phyloP scores from a whole-genome alignment of 2,888 invertebrate genomes.

The Antheraea assamensis region DNA sequence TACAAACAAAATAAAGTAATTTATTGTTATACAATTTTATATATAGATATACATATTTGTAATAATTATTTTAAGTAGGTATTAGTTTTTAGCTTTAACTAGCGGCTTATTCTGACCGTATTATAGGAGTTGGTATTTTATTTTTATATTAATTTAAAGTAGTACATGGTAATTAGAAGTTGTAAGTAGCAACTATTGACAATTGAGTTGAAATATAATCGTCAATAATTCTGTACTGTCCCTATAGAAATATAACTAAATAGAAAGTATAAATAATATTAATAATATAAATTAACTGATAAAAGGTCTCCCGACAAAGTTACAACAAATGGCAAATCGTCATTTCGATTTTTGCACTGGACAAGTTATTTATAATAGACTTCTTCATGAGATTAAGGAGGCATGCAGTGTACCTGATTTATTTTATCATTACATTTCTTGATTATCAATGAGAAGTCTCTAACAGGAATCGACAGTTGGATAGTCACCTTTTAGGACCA shows the following conservation, averaged over 20 bases:
- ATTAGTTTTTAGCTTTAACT: not conserved
- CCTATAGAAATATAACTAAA: too few species aligned
- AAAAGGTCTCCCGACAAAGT: too few species aligned
- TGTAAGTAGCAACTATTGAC: too few species aligned
- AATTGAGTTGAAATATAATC: too few species aligned
- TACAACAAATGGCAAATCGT: not conserved
- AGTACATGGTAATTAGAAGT: not conserved
- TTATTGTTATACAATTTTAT: conserved; percentile 42
- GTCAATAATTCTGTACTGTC: too few species aligned
- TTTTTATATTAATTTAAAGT: not conserved
- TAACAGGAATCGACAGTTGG: too few species aligned
- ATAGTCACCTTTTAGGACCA: not conserved
- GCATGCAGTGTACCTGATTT: not conserved
- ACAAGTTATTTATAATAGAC: not conserved
- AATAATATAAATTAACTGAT: too few species aligned
- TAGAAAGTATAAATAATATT: too few species aligned
- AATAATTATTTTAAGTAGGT: not conserved
- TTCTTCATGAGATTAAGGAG: not conserved
- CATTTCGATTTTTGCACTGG: not conserved
- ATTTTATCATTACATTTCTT: not conserved
- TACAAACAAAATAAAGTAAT: conserved; percentile 73
- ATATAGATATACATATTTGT: too few species aligned
- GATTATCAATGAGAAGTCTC: too few species aligned
- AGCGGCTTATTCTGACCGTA: not conserved
- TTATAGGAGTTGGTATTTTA: not conserved